A percentile compares a stretch with the other conserved stretches of the same genome.
These are phyloP conservation scores for Enteromius afrohamiltoni DNA, from an alignment of 2,797 vertebrate genomes.

Conservation along the genomic window DNA sequence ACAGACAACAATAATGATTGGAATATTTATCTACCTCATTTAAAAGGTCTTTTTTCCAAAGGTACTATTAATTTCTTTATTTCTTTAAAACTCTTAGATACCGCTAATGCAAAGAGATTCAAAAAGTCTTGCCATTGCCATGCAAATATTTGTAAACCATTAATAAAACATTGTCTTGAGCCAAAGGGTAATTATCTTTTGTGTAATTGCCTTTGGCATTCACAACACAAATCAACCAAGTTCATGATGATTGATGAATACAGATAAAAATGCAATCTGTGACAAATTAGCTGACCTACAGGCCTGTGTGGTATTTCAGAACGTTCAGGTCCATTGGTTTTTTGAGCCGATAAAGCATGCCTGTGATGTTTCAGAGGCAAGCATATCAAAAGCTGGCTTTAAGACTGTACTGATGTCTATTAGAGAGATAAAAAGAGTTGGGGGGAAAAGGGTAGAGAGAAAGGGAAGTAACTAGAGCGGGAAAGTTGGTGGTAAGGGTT, in stretches of 20 bases:
- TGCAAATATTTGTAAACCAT: slow-evolving; percentile 34
- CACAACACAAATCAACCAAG: slow-evolving; percentile 23
- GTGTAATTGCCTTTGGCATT: slow-evolving; percentile 10
- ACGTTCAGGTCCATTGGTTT: slow-evolving; percentile 37
- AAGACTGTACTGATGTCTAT: slow-evolving; percentile 41
- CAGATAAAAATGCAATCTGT: slow-evolving; percentile 48
- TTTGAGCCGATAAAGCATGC: slow-evolving; percentile 46
- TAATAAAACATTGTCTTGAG: slow-evolving; percentile 23
- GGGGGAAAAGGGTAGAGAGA: slow-evolving; percentile 14
- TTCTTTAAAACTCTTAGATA: background rate
- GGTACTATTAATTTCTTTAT: background rate
- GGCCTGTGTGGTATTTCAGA: slow-evolving; percentile 25
- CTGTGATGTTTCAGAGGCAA: slow-evolving; percentile 41
- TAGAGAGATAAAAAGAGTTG: slow-evolving; percentile 14
- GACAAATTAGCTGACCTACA: slow-evolving; percentile 44
- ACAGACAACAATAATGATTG: background rate
- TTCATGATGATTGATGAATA: slow-evolving; percentile 38
- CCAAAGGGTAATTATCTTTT: slow-evolving; percentile 24
- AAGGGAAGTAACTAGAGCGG: background rate
- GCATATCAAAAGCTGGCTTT: slow-evolving; percentile 49
- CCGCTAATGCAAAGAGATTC: background rate
- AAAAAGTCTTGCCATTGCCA: background rate
- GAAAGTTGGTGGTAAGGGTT: slow-evolving; percentile 9
- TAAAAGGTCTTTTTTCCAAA: background rate
- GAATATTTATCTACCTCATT: background rate